Evolutionary conservation across 2,113 vertebrate genomes (phyloP).

Genomic region (Indicator maculatus): DNA sequence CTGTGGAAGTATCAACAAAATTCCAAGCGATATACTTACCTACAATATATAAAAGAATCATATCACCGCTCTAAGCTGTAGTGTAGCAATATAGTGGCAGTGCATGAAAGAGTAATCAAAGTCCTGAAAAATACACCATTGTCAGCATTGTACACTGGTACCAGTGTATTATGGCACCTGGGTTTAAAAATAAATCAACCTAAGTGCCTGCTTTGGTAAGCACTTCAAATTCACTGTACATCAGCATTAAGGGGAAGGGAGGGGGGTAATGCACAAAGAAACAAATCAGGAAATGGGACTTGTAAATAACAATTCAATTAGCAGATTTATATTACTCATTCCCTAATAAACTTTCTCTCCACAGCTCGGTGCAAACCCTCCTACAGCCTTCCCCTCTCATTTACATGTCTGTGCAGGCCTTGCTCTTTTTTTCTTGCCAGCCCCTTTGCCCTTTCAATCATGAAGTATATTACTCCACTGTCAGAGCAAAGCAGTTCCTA

Average conservation of each 20-base stretch:
- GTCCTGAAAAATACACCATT: conserved; percentile 32
- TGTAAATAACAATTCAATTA: conserved; percentile 62
- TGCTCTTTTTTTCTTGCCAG: conserved; percentile 81
- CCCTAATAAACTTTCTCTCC: conserved; percentile 69
- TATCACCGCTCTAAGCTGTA: not conserved
- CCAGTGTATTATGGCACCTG: not conserved
- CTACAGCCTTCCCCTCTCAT: conserved; percentile 76
- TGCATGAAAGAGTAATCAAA: conserved; percentile 56
- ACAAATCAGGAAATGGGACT: conserved; percentile 60
- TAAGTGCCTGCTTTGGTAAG: conserved; percentile 66
- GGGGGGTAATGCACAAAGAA: conserved; percentile 22
- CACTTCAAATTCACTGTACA: not conserved
- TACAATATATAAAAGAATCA: conserved; percentile 33
- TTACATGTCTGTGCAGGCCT: conserved; percentile 87
- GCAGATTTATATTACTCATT: conserved; percentile 57
- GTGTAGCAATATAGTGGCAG: conserved; percentile 6
- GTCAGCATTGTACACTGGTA: conserved; percentile 37
- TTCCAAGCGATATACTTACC: conserved; percentile 20
- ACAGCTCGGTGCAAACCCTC: conserved; percentile 54
- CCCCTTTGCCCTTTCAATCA: conserved; percentile 99
- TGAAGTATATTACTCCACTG: conserved; percentile 98
- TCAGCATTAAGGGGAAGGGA: not conserved
- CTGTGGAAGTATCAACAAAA: conserved; percentile 23
- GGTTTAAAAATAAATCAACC: conserved; percentile 44
- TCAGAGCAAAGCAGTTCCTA: conserved; percentile 98